Conservation (phyloP, 2,113 vertebrate species). For the Panthera leo region DNA sequence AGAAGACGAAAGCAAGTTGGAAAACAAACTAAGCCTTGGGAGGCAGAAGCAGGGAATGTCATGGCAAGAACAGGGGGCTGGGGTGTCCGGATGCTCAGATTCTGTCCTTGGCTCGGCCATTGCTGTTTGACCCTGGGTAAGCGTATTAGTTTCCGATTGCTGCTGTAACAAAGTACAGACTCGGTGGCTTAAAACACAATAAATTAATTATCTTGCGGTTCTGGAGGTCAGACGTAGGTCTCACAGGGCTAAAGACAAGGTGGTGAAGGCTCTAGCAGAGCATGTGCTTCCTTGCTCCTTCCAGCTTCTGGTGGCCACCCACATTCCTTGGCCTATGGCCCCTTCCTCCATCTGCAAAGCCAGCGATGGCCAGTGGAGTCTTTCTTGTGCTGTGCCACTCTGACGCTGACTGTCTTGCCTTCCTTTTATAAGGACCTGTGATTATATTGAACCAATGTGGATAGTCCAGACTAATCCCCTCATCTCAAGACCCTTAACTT, state of each 20-base stretch:
- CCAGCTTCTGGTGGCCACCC: background rate
- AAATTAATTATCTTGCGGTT: background rate
- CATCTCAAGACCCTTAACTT: background rate
- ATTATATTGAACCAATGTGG: rapidly evolving
- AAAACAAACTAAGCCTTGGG: slow-evolving; percentile 41
- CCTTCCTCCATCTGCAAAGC: background rate
- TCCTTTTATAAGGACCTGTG: background rate
- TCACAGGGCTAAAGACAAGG: background rate
- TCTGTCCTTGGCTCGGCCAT: background rate
- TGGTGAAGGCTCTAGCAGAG: no score
- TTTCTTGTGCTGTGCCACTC: background rate
- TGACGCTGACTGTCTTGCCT: background rate
- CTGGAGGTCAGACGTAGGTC: background rate
- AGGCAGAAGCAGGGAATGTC: background rate
- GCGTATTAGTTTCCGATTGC: background rate
- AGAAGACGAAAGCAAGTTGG: slow-evolving; percentile 4
- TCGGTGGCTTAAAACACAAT: background rate
- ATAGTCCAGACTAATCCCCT: background rate
- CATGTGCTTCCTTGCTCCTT: background rate
- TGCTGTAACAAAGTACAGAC: background rate
- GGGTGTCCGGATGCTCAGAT: background rate
- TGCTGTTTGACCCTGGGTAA: background rate
- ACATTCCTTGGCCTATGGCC: background rate
- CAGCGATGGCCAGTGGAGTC: background rate
- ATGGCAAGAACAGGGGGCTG: no score